Evolutionary conservation across 2,797 vertebrate species (phyloP).

Genomic region (Neoniphon sammara): DNA sequence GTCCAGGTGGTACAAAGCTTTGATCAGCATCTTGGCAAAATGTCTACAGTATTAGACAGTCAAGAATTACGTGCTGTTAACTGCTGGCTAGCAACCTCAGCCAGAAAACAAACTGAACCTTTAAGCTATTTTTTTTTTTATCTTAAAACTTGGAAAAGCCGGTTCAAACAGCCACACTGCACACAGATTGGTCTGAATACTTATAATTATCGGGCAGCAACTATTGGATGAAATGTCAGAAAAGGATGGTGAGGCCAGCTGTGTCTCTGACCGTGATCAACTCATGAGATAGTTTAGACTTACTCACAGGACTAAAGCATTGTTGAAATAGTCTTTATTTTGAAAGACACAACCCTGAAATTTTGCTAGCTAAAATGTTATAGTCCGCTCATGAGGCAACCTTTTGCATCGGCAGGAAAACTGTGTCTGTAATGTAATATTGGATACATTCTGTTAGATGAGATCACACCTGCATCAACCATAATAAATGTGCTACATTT

Average conservation of each 20-base stretch:
- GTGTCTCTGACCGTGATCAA: background rate
- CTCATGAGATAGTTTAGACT: background rate
- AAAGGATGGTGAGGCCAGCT: background rate
- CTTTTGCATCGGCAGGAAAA: conserved; percentile 46
- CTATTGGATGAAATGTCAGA: background rate
- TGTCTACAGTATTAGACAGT: background rate
- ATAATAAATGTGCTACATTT: conserved; percentile 40
- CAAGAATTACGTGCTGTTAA: too few species aligned
- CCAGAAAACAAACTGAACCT: too few species aligned
- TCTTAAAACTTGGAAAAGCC: too few species aligned
- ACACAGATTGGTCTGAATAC: background rate
- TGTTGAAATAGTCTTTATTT: background rate
- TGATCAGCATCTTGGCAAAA: background rate
- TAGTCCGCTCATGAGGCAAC: conserved; percentile 27
- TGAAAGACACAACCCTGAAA: background rate
- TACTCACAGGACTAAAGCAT: background rate
- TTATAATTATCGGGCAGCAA: background rate
- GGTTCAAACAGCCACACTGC: background rate
- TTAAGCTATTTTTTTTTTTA: too few species aligned
- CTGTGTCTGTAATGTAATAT: conserved; percentile 35
- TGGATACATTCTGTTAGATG: conserved; percentile 21
- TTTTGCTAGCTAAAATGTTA: conserved; percentile 7
- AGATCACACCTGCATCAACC: conserved; percentile 17
- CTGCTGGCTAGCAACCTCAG: too few species aligned
- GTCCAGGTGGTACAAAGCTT: background rate